phyloP scores from a whole-genome alignment of 2,113 vertebrate species.

The Phainopepla nitens region DNA sequence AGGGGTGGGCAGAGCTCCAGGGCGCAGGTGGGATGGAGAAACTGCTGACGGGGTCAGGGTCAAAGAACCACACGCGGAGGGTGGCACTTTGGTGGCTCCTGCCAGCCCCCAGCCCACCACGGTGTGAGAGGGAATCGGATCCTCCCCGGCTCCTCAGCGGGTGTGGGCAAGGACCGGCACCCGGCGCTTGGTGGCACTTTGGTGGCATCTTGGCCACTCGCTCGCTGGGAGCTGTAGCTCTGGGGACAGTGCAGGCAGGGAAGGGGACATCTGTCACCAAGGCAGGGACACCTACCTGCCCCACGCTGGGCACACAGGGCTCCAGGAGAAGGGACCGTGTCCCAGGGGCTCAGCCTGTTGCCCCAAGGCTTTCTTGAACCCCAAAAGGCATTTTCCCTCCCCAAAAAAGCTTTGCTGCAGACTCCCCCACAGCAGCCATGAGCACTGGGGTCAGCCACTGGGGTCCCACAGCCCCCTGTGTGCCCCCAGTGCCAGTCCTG shows the following conservation, averaged over 20 bases:
- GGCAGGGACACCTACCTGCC: background rate
- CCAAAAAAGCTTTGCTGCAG: background rate
- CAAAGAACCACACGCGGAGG: rapidly evolving
- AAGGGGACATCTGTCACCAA: background rate
- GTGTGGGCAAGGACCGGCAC: background rate
- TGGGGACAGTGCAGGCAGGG: background rate
- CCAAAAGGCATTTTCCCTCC: background rate
- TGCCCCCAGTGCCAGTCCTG: rapidly evolving
- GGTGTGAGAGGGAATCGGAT: background rate
- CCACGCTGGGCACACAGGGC: rapidly evolving
- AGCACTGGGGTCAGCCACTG: background rate
- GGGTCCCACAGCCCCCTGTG: rapidly evolving
- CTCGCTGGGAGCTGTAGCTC: background rate
- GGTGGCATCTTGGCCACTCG: background rate
- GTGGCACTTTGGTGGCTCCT: background rate
- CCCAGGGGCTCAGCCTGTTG: background rate
- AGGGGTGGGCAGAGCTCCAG: background rate
- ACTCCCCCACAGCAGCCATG: too few relatives aligned
- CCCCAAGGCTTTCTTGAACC: background rate
- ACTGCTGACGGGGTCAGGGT: background rate
- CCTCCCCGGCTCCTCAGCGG: background rate
- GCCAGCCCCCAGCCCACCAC: background rate
- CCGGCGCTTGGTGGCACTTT: background rate
- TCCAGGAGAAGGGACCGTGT: background rate
- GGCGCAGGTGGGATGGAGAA: background rate